phyloP scores from a whole-genome alignment of 2,888 invertebrate species.

The Xylocampa areola region DNA sequence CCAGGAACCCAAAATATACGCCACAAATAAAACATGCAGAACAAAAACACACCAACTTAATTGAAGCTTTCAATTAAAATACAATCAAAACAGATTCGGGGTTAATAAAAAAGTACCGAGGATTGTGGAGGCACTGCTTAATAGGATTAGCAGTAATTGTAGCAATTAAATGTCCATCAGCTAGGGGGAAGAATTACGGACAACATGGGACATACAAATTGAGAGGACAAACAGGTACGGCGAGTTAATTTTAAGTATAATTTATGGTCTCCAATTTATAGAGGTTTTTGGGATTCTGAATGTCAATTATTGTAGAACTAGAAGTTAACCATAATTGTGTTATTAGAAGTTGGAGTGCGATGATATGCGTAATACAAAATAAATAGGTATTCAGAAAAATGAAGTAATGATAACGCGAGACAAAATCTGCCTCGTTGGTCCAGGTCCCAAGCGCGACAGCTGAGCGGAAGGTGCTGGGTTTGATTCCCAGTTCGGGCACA shows the following conservation, averaged over 20 bases:
- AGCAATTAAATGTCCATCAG: constrained; percentile 62
- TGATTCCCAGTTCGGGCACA: no score
- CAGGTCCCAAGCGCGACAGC: no score
- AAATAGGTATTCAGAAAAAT: no score
- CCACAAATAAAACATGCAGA: not conserved
- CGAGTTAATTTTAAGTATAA: constrained; percentile 7
- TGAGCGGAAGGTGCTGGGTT: no score
- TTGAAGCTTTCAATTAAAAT: constrained; percentile 35
- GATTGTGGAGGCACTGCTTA: constrained; percentile 20
- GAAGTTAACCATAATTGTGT: no score
- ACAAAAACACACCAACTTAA: constrained; percentile 3
- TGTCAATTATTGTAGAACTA: no score
- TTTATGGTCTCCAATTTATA: not conserved
- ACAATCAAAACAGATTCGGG: constrained; percentile 41
- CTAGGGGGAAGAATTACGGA: constrained; percentile 44
- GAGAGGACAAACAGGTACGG: constrained; percentile 4
- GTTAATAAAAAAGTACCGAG: constrained; percentile 29
- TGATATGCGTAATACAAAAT: no score
- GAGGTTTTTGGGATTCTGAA: no score
- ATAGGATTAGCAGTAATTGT: constrained; percentile 58
- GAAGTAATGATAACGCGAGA: no score
- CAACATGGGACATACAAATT: constrained; percentile 19
- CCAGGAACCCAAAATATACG: no score
- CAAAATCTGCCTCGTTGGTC: no score
- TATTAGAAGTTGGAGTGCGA: no score